phyloP scores from a whole-genome alignment of 2,888 invertebrate species.

The Sceliomorpha sp. region DNA sequence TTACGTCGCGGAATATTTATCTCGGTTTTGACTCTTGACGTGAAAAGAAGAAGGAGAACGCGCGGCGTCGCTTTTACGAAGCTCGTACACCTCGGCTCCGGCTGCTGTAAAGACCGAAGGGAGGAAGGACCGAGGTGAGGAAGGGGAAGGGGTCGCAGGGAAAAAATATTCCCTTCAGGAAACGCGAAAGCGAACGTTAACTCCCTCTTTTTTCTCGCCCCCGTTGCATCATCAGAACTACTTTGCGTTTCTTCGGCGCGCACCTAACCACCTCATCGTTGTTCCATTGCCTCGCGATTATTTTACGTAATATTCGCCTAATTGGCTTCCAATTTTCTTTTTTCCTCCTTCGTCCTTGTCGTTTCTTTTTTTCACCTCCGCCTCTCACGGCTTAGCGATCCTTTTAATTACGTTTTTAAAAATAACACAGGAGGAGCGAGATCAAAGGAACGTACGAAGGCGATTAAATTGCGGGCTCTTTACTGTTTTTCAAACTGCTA shows the following conservation, averaged over 20 bases:
- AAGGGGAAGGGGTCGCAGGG: neutral
- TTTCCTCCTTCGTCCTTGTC: conserved; percentile 1
- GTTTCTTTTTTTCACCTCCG: conserved; percentile 1
- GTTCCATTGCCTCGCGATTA: conserved; percentile 13
- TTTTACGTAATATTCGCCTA: conserved; percentile 25
- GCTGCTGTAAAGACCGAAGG: conserved; percentile 1
- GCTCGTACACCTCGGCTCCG: too few relatives aligned
- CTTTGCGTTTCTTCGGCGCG: conserved; percentile 20
- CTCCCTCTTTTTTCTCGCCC: conserved; percentile 7
- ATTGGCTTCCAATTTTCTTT: conserved; percentile 26
- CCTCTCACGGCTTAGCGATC: conserved; percentile 15
- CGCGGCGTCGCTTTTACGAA: too few relatives aligned
- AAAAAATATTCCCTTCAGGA: too few relatives aligned
- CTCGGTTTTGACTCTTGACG: too few relatives aligned
- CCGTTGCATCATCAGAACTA: conserved; percentile 23
- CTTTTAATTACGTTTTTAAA: conserved; percentile 43
- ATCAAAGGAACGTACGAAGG: conserved; percentile 41
- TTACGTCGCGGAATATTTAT: too few relatives aligned
- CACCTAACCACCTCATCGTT: neutral
- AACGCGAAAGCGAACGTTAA: too few relatives aligned
- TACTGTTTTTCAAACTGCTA: conserved; percentile 41
- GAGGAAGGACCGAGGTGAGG: neutral
- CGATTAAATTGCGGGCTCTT: conserved; percentile 44
- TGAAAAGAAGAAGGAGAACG: conserved; percentile 2
- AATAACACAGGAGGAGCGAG: conserved; percentile 34